Evolutionary conservation across 2,797 vertebrate species (phyloP), one percentile per base, ranked within the genome.

Genomic region (Onychomys arenicola): DNA sequence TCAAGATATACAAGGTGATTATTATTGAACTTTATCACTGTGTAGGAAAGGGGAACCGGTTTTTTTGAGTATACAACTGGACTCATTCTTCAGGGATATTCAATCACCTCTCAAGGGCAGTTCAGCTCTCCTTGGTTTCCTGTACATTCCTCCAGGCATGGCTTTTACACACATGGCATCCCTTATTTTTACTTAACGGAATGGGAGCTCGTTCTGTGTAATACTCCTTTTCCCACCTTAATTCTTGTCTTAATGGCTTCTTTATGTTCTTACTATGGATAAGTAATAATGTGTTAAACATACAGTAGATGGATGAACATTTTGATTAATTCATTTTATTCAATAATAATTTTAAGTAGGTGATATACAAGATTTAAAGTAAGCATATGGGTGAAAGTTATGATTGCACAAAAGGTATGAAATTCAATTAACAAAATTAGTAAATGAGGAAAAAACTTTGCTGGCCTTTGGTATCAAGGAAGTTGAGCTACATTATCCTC

Each of bases 21-120:
- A 67, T 84, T 96, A 27, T 17, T 76, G 82, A 81, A 93, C 34
- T 93, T 89, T 83, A 61, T 86, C 29, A n/a, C 5, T n/a, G 86
- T 37, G 16, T 49, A 27, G 32, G 80, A n/a, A 67, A 94, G 95
- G 86, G 69, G 6, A 25, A 49, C 16, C 19, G 37, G 2, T 49
- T 94, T 88, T 76, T 82, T 40, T 49, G 13, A 34, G 34, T 13
- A 6, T 49, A 25, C 13, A 6, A 69, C 9, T 8, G n/a, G 14
- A 25, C n/a, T 13, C 3, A 16, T 16, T 25, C 49, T 19, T 37
- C 13, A n/a, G 43, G 10, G 4, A 59, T 6, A 23, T 37, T n/a
- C 32, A 43, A 0, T 89, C 1, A 43, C 34, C 11, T 90, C 25
- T 1, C 3, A 37, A 14, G 2, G 27, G 37, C 52, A 73, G 32